Evolutionary conservation across 2,797 vertebrate species (phyloP), one percentile per base, ranked within the genome.

Genomic region (Pogoniulus pusillus): DNA sequence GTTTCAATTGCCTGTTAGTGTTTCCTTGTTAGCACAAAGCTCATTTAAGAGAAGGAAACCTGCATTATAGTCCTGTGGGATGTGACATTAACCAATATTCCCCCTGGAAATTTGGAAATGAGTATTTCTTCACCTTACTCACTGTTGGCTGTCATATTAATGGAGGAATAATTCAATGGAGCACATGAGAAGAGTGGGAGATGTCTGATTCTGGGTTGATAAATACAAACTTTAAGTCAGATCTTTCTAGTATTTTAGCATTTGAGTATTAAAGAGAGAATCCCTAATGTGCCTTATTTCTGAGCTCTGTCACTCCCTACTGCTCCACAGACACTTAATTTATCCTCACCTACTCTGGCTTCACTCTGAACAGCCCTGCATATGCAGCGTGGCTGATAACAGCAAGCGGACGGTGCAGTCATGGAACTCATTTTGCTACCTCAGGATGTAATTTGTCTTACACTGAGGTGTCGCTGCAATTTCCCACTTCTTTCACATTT

Each of bases 381-480:
- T 20, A 32, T 55, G 11, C 26, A 62, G 35, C 51, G 32, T 54
- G 73, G 72, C 65, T 94, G 83, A 58, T 85, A 87, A 82, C 29
- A 29, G 85, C 4, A 3, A 79, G 72, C 65, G 39, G 47, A 45
- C 26, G 10, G 24, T 53, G 17, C 13, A 69, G 49, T 60, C 32
- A 59, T 57, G 64, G 65, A 85, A 76, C 47, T 81, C 45, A 72
- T 76, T 92, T 87, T 72, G 64, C 75, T 72, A 12, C 39, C 79
- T 68, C 64, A 54, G 55, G 66, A 78, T 65, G 82, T 62, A 75
- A 91, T 85, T 91, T 74, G 57, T 91, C 64, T 84, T 87, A 72
- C 14, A 34, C 24, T 11, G 57, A 54, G 35, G 24, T 84, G 63
- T 87, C 72, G 72, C 27, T 79, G 23, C 45, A 82, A 39, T 85